Percentiles rank a stretch among this genome's conserved stretches.
Conservation (phyloP, 2,888 invertebrate species). For the Aradus depressus region DNA sequence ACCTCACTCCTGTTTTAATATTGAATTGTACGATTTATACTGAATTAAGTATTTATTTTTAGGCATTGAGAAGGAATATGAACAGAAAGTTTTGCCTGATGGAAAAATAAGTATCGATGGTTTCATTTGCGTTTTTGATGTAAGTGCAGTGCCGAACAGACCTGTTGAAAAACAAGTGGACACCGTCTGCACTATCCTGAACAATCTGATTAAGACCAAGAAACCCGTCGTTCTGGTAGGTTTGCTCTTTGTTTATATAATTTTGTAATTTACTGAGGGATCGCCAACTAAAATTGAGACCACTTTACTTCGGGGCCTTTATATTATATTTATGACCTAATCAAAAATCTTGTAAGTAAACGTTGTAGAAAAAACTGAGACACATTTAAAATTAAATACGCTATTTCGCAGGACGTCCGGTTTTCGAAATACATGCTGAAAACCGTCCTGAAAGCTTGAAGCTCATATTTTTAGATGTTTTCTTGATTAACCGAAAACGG, state of each 20-base stretch:
- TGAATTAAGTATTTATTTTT: conserved; percentile 23
- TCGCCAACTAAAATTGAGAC: conserved; percentile 3
- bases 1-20: not conserved
- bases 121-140: conserved; percentile 91
- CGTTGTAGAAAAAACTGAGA: too few relatives aligned
- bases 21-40: not conserved
- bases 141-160: conserved; percentile 84
- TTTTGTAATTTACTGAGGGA: not conserved
- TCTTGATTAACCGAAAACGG: too few relatives aligned
- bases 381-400: not conserved
- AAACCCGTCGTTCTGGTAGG: conserved; percentile 82
- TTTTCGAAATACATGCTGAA: too few relatives aligned
- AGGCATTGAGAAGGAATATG: conserved; percentile 92
- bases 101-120: conserved; percentile 89
- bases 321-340: too few relatives aligned
- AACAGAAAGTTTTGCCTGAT: conserved; percentile 83
- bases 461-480: too few relatives aligned
- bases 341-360: too few relatives aligned
- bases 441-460: too few relatives aligned
- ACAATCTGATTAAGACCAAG: conserved; percentile 80
- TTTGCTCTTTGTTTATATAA: not conserved
- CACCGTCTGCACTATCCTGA: conserved; percentile 69
- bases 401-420: too few relatives aligned
- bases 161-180: conserved; percentile 85
- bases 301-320: too few relatives aligned